Percentiles rank a stretch among this genome's conserved stretches.
Evolutionary conservation across 2,113 vertebrate species (phyloP).

Genomic region (human): GRCh38 chr6:161943001-161943500

Average conservation of each 20-base stretch:
- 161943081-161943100: constrained; percentile 28
- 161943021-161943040: background rate
- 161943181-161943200: background rate
- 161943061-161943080: background rate
- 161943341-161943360: background rate
- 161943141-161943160: constrained; percentile 37
- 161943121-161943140: constrained; percentile 65
- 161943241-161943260: background rate
- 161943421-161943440: background rate
- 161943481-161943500: background rate
- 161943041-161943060: constrained; percentile 42
- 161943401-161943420: background rate
- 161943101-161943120: constrained; percentile 59
- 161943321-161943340: background rate
- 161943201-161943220: background rate
- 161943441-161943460: background rate
- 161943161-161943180: constrained; percentile 39
- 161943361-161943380: background rate
- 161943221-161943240: background rate
- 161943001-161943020: background rate
- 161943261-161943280: background rate
- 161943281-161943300: background rate
- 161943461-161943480: background rate
- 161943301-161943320: background rate
- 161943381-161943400: constrained; percentile 24